Evolutionary conservation across 1,140 invertebrate genomes (phyloP).

Genomic region (Trinorchestia longiramus): DNA sequence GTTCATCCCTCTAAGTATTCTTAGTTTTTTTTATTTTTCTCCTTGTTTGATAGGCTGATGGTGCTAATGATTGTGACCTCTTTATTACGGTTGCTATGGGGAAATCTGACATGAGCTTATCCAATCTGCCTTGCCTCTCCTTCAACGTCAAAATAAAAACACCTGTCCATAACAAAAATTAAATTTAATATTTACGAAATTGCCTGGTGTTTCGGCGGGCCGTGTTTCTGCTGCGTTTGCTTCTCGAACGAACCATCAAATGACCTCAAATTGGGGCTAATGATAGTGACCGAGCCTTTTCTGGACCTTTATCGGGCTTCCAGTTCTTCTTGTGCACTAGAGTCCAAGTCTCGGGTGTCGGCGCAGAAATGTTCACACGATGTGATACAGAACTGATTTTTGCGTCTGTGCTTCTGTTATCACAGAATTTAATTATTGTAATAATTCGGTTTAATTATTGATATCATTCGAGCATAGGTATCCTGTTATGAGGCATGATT

Average conservation of each 20-base stretch:
- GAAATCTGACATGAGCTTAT: not conserved
- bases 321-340: not conserved
- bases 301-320: not conserved
- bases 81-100: not conserved
- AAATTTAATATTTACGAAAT: not conserved
- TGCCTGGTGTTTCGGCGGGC: not conserved
- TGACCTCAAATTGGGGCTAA: constrained; percentile 9
- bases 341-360: not conserved
- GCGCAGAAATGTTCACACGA: not conserved
- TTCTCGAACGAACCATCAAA: not conserved
- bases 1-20: not conserved
- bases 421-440: not conserved
- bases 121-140: not conserved
- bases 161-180: not conserved
- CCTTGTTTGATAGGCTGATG: not conserved
- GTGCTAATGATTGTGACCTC: not conserved
- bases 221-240: constrained; percentile 4
- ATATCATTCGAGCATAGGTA: not conserved
- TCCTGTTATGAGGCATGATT: not conserved
- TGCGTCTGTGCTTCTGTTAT: not conserved
- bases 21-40: not conserved
- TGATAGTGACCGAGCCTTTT: not conserved
- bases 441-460: not conserved
- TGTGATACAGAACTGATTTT: not conserved
- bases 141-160: not conserved